Evolutionary conservation across 1,140 invertebrate genomes (phyloP).

Genomic region (Drosophila kanapiae): DNA sequence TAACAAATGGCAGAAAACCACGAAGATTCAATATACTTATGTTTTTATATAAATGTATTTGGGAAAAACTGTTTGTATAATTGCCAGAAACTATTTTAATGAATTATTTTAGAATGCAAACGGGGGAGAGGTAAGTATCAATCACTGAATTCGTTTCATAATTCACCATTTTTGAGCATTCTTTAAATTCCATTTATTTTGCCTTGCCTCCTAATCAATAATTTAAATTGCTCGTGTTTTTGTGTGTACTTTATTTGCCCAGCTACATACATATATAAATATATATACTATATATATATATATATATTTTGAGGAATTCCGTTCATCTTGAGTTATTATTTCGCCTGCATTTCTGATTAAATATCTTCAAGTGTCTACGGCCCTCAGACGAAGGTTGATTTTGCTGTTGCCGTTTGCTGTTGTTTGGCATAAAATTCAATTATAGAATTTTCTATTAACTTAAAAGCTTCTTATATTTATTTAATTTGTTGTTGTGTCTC

Average conservation of each 20-base stretch:
- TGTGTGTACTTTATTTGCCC: background rate
- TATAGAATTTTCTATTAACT: conserved; percentile 80
- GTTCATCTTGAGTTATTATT: conserved; percentile 36
- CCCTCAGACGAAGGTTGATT: conserved; percentile 6
- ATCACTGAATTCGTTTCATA: conserved; percentile 5
- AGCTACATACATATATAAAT: background rate
- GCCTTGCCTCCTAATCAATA: conserved; percentile 27
- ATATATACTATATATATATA: background rate
- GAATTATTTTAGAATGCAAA: conserved; percentile 2
- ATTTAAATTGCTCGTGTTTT: conserved; percentile 22
- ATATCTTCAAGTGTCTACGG: conserved; percentile 23
- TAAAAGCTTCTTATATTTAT: conserved; percentile 83
- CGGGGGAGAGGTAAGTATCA: background rate
- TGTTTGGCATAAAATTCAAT: conserved; percentile 70
- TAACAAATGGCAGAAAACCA: conserved; percentile 1
- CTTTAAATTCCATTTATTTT: conserved; percentile 23
- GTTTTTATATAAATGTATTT: background rate
- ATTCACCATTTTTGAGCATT: conserved; percentile 7
- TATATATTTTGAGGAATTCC: conserved; percentile 5
- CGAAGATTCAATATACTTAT: background rate
- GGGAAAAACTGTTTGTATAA: background rate
- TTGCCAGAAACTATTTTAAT: conserved; percentile 11
- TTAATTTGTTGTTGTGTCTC: conserved; percentile 78
- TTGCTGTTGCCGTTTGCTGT: conserved; percentile 15
- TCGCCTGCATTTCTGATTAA: conserved; percentile 51